Conservation (phyloP, 2,888 invertebrate genomes). For the Sylvicola fuscatus region DNA sequence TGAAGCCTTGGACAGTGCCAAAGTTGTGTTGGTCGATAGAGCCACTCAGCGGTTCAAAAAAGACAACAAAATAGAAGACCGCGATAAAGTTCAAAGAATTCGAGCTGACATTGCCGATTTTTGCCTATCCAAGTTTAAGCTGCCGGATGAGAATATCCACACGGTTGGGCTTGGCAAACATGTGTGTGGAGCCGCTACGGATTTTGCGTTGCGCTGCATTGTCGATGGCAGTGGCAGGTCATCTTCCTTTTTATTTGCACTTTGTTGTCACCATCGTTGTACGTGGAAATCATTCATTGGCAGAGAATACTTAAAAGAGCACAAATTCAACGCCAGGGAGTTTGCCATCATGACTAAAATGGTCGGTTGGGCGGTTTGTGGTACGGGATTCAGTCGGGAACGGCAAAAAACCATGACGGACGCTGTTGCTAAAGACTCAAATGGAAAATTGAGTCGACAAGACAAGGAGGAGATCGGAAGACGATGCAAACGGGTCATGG, state of each 20-base stretch:
- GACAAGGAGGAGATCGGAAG: constrained; percentile 42
- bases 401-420: constrained; percentile 9
- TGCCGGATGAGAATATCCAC: constrained; percentile 18
- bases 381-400: constrained; percentile 38
- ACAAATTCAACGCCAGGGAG: constrained; percentile 36
- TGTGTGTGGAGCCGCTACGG: constrained; percentile 75
- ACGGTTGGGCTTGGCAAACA: constrained; percentile 72
- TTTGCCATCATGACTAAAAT: constrained; percentile 59
- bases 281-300: constrained; percentile 49
- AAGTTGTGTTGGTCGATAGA: constrained; percentile 56
- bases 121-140: constrained; percentile 30
- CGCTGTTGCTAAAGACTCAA: constrained; percentile 7
- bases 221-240: constrained; percentile 18
- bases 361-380: constrained; percentile 82
- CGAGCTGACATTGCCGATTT: constrained; percentile 70
- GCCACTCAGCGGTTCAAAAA: constrained; percentile 65
- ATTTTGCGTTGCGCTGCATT: constrained; percentile 52
- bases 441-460: constrained; percentile 19
- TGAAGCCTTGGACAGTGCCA: constrained; percentile 21
- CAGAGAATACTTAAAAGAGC: constrained; percentile 33
- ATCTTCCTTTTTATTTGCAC: constrained; percentile 50
- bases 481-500: constrained; percentile 55
- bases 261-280: constrained; percentile 84
- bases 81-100: constrained; percentile 34
- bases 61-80: constrained; percentile 38